Evolutionary conservation across 92 coral and sea anemone genomes (phyloP), one percentile per base, ranked within the genome.

Genomic region (Phenganax marumi): DNA sequence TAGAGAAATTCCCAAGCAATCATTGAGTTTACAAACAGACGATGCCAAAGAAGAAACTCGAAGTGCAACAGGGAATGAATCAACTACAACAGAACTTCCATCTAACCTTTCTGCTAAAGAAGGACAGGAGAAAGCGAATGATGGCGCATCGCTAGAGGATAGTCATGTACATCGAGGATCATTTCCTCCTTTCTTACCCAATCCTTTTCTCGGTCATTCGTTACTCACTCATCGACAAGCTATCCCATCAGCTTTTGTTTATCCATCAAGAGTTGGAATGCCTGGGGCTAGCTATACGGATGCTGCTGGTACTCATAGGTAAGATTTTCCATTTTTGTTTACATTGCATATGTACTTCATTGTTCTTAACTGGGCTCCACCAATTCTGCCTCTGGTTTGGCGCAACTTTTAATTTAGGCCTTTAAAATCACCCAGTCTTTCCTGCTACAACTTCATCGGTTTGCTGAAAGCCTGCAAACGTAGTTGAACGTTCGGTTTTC

Each of bases 191-290:
- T 58, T 53, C 33, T n/a, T 77, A 1, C 71, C 82, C 71, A 77
- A 62, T 77, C 82, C 82, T 22, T 77, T 77, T 55, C 71, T 77
- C 8, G 39, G 71, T 61, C 82, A 77, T 65, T 77, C 82, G 48
- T 77, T 77, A 60, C 82, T 77, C 65, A 58, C 82, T 70, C 82
- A 77, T 47, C 82, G 82, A 11, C 80, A 75, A 16, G 82, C 82
- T 58, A 77, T 77, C 71, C 82, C 82, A n/a, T 77, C 82, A 22
- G 82, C 82, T 4, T 77, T 77, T 77, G 82, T 77, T 39, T 77
- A 77, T 19, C 82, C 82, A 60, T 77, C 82, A 19, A 77, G 82
- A 22, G 82, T 77, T 22, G 82, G 71, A 7, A 58, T 77, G 17
- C 71, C 82, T 13, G 82, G 82, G 23, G 24, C 82, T 33, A 55